Evolutionary conservation across 2,113 vertebrate genomes (phyloP).

Genomic region (Chaetodon auriga): DNA sequence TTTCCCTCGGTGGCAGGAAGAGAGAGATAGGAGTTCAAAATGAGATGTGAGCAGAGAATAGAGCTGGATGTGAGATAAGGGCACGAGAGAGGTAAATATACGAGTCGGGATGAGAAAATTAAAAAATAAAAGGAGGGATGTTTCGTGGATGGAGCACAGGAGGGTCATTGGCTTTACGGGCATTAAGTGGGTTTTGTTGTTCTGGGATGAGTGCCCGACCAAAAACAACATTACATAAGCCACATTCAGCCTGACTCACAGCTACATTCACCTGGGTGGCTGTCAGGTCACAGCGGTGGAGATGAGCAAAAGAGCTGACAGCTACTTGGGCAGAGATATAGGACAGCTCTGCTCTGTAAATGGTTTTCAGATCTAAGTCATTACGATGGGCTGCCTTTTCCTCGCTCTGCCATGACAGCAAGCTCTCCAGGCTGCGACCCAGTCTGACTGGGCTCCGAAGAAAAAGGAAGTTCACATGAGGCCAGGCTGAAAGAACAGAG

Average conservation of each 20-base stretch:
- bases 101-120: conserved; percentile 26
- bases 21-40: conserved; percentile 59
- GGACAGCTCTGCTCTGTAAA: conserved; percentile 52
- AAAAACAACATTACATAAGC: conserved; percentile 70
- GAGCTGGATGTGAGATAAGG: conserved; percentile 57
- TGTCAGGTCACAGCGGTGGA: conserved; percentile 57
- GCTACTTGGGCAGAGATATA: conserved; percentile 50
- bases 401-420: not conserved
- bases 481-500: not conserved
- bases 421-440: conserved; percentile 2
- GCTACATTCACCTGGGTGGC: conserved; percentile 62
- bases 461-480: conserved; percentile 13
- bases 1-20: conserved; percentile 78
- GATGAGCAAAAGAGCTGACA: conserved; percentile 65
- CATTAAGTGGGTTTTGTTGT: conserved; percentile 60
- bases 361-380: conserved; percentile 49
- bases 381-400: conserved; percentile 17
- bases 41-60: conserved; percentile 40
- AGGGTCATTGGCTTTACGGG: conserved; percentile 34
- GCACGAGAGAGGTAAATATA: conserved; percentile 45
- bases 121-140: conserved; percentile 29
- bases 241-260: conserved; percentile 64
- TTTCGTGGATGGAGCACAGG: conserved; percentile 41
- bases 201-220: conserved; percentile 41
- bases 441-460: conserved; percentile 2